Evolutionary conservation across 2,888 invertebrate genomes (phyloP).

Genomic region (Pterostichus niger): DNA sequence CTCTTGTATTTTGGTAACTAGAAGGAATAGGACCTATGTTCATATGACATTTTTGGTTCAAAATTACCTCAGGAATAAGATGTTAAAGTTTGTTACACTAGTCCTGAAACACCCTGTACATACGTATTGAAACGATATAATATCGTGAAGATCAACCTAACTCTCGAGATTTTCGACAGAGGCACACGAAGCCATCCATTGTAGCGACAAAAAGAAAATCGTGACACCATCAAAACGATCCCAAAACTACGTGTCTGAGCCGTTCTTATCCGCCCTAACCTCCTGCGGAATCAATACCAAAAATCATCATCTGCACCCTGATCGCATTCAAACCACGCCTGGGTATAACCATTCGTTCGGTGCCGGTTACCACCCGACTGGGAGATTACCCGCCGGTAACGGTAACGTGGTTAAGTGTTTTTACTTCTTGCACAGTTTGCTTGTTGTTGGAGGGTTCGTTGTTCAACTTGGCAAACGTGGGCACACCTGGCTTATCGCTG

Average conservation of each 20-base stretch:
- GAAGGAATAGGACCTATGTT: no score
- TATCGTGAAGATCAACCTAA: neutral
- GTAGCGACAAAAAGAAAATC: constrained; percentile 30
- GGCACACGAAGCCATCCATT: neutral
- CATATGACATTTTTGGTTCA: no score
- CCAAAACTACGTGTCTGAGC: constrained; percentile 28
- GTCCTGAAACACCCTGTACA: no score
- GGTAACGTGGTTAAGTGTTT: constrained; percentile 25
- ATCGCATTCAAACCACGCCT: constrained; percentile 9
- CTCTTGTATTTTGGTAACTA: no score
- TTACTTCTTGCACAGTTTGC: constrained; percentile 18
- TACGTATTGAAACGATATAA: no score
- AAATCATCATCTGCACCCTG: constrained; percentile 33
- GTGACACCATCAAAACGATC: constrained; percentile 41
- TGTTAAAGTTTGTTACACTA: no score
- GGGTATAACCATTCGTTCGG: neutral
- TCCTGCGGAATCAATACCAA: constrained; percentile 9
- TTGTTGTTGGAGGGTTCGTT: neutral
- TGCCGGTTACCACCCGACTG: neutral
- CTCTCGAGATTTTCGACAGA: neutral
- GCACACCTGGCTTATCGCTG: constrained; percentile 8
- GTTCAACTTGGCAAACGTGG: neutral
- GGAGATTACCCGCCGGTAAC: neutral
- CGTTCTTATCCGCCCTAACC: neutral
- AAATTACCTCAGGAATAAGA: no score